These are phyloP conservation scores for Epinotia bilunana DNA, from an alignment of 2,888 invertebrate species.

Conservation along the genomic window DNA sequence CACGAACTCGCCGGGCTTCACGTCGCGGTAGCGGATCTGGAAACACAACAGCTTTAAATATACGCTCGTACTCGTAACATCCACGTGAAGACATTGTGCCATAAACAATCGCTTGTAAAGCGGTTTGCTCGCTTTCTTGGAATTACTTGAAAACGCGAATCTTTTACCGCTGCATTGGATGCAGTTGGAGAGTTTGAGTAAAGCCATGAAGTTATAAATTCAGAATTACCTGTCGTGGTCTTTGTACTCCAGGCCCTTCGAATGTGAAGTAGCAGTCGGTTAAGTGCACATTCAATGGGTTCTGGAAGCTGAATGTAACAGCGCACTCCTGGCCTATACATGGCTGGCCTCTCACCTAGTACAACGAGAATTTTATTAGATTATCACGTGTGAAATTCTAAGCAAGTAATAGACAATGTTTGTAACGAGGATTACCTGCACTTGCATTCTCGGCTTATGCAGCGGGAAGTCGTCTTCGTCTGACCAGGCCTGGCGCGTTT, in stretches of 20 bases:
- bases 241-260: slow-evolving; percentile 88
- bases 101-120: background rate
- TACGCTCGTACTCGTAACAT: background rate
- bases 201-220: no score
- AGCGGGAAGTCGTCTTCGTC: slow-evolving; percentile 90
- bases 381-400: background rate
- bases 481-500: slow-evolving; percentile 90
- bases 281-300: slow-evolving; percentile 86
- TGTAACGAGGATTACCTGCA: slow-evolving; percentile 77
- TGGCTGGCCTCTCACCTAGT: slow-evolving; percentile 77
- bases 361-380: slow-evolving; percentile 15
- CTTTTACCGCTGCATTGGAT: no score
- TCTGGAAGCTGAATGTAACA: slow-evolving; percentile 86
- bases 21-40: slow-evolving; percentile 84
- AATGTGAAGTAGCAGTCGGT: slow-evolving; percentile 88
- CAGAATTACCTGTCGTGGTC: slow-evolving; percentile 82
- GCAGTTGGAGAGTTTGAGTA: no score
- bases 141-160: background rate
- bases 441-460: slow-evolving; percentile 86
- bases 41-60: slow-evolving; percentile 36
- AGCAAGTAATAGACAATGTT: background rate
- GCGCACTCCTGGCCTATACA: slow-evolving; percentile 82
- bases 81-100: background rate
- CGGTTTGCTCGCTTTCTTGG: background rate
- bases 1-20: slow-evolving; percentile 86